Base-by-base conservation (phyloP, 2,888 invertebrate species). In the Chloromyia formosa region DNA sequence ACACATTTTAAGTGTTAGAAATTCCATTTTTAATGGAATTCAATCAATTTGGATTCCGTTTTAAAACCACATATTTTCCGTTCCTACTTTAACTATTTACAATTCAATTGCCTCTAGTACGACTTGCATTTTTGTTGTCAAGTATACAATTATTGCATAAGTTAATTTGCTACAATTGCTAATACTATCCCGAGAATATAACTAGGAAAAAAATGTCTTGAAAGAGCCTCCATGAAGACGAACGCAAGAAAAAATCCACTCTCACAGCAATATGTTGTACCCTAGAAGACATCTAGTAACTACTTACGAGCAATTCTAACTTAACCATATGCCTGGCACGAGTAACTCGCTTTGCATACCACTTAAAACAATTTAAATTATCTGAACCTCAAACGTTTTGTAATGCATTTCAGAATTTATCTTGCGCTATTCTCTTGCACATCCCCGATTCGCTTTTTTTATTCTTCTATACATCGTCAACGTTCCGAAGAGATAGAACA, bases 301-400 rank as follows among this genome's bases (percentile, higher is more conserved):
- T 64, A 18, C 64, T 16, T 22, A 16, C 40, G 10, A 14, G 40
- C 23, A 60, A 23, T 23, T 68, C 20, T 18, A 53, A 22, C 68
- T 45, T 10, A 40, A 9, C n/a, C 58, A 72, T 72, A 42, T 72
- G 72, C 56, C 58, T 45, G 58, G 58, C 40, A 66, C 75, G 74
- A 77, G 75, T 75, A 75, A 77, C 75, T 75, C 77, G 74, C 75
- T 77, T 77, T 77, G 75, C 77, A 75, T 77, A 75, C 75, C 77
- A 77, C 74, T 75, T 77, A 75, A 77, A 73, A 75, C 77, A 77
- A 77, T 77, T 77, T 77, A 77, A 77, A 77, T 75, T 77, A 77
- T 77, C 75, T 75, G 74, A 45, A 56, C 66, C 49, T 68, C 49
- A 49, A 49, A 49, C 66, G 66, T 49, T 68, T 53, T 68, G 66